Evolutionary conservation across 2,797 vertebrate genomes (phyloP).

Genomic region (Pangasius larnaudii): DNA sequence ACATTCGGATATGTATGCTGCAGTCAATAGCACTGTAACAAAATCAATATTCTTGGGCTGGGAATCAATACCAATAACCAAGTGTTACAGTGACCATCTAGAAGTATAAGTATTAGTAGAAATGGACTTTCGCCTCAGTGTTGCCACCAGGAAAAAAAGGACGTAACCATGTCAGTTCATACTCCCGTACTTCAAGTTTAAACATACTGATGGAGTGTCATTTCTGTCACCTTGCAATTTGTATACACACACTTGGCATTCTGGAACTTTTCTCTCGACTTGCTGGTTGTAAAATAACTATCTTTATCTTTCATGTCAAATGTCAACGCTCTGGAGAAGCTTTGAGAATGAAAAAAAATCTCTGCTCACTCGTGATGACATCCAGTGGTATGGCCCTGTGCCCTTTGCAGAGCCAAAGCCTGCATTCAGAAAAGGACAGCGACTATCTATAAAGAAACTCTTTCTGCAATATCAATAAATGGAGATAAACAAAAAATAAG

Average conservation of each 20-base stretch:
- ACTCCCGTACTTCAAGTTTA: constrained; percentile 48
- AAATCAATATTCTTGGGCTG: constrained; percentile 72
- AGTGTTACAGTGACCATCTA: constrained; percentile 65
- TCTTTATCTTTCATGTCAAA: constrained; percentile 50
- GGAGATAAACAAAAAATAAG: neutral
- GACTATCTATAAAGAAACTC: constrained; percentile 7
- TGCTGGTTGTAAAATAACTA: constrained; percentile 49
- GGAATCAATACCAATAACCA: constrained; percentile 79
- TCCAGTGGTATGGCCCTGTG: neutral
- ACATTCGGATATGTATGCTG: constrained; percentile 59
- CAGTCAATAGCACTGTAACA: constrained; percentile 72
- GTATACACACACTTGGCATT: constrained; percentile 32
- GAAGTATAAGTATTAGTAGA: constrained; percentile 66
- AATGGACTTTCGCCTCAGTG: constrained; percentile 65
- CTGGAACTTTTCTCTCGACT: constrained; percentile 13
- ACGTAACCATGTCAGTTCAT: constrained; percentile 48
- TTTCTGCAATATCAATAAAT: constrained; percentile 9
- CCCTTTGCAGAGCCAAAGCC: constrained; percentile 3
- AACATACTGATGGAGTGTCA: constrained; percentile 52
- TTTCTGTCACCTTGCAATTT: constrained; percentile 51
- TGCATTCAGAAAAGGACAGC: neutral
- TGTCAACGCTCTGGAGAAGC: constrained; percentile 12
- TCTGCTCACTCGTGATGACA: constrained; percentile 16
- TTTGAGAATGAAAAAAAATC: neutral
- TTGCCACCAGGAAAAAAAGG: constrained; percentile 60